Base-by-base conservation (phyloP, 1,140 invertebrate genomes). In the Melitaea cinxia region DNA sequence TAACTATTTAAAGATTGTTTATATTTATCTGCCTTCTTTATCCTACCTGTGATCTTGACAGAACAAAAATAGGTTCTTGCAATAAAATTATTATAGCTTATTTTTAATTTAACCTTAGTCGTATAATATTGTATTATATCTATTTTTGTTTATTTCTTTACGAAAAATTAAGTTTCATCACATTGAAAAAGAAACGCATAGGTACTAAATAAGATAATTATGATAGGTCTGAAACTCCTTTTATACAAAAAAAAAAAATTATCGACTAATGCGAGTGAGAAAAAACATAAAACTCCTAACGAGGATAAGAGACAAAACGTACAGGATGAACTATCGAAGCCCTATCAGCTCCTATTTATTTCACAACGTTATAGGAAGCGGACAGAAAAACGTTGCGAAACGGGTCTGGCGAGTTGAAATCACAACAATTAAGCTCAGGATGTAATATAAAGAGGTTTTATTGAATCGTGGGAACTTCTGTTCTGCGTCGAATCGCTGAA, bases 351-450 rank as follows among this genome's bases (percentile, higher is more conserved):
- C n/a, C 58, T 26, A 12, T 59, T 50, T 60, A n/a, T 21, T 9
- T 21, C 23, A 33, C 15, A 49, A 39, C 35, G 15, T 39, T 9
- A 58, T 65, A 65, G 62, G 62, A 58, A 65, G 63, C 50, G 28
- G 21, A 35, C 37, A 62, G 30, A 50, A 54, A 60, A 65, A 59
- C 12, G 47, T 53, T 52, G 55, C 49, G 45, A 66, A 71, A 68
- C 65, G 28, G 50, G 69, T 65, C 66, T 62, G 66, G 63, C 53
- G 70, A 56, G 63, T 71, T 69, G 61, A 73, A 75, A 73, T 72
- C 73, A 70, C 68, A 75, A 72, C 70, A 73, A 78, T 78, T 73
- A 77, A 78, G 59, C 73, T 65, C 73, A 78, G 73, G 76, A 73
- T 75, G 75, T 68, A 54, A 72, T 75, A 77, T 77, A 77, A 69